Evolutionary conservation across 2,113 vertebrate genomes (phyloP), one percentile per base, ranked within the genome.

Genomic region (Oncorhynchus keta): DNA sequence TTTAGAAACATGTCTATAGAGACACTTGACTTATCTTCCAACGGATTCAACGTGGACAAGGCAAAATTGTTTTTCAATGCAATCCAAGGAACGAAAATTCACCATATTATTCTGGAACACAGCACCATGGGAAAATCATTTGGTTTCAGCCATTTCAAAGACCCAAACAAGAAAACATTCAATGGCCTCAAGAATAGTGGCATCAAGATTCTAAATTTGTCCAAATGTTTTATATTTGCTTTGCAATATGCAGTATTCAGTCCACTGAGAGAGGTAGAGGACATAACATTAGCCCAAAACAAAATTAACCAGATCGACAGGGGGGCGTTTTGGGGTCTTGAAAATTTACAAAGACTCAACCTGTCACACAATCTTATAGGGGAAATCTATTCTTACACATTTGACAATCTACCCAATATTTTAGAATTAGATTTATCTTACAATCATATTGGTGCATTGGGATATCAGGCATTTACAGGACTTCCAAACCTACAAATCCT

Each of bases 281-380:
- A 74, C 1, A 90, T 99, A 12, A 88, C 93, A 20, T 73, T 98
- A 6, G 90, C 89, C 68, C 3, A 32, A 48, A 99, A 97, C 84
- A 94, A 91, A 76, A 93, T 97, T 77, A 97, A 96, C 83, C 77
- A 82, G 59, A 96, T 98, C 5, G 12, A 84, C 2, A 69, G 0
- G 0, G 12, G 82, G 65, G 95, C 95, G 0, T 98, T 98, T 83
- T 30, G 77, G 26, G 95, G 95, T 30, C 90, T 97, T 51, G 5
- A 71, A 72, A 89, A 84, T 75, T 88, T 98, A 51, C 75, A 74
- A 49, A 0, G 1, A 39, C 94, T 98, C 39, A 94, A 95, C 78
- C 68, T 99, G 14, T 96, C 96, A 0, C 39, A 1, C 45, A 99
- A 98, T 79, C 89, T 97, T 62, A 75, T 97, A 5, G 95, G 95